Evolutionary conservation across 1,140 invertebrate species (phyloP).

Genomic region (Heliconius melpomene): DNA sequence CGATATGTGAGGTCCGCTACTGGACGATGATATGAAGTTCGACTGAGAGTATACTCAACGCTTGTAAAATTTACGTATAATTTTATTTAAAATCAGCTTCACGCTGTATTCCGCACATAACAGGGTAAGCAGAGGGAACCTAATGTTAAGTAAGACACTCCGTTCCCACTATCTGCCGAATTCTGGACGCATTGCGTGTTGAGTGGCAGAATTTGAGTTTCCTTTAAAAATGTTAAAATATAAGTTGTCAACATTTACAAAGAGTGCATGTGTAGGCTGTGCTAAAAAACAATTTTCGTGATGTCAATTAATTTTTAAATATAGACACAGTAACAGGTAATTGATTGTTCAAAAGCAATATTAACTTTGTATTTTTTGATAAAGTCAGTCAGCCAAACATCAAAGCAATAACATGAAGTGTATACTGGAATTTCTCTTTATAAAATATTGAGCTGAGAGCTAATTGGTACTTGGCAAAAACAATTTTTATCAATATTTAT

Average conservation of each 20-base stretch:
- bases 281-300: neutral
- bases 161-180: too few relatives aligned
- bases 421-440: neutral
- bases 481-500: neutral
- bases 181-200: too few relatives aligned
- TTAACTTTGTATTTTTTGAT: neutral
- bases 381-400: neutral
- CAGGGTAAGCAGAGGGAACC: too few relatives aligned
- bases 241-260: neutral
- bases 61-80: neutral
- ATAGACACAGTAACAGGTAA: neutral
- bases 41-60: neutral
- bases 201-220: too few relatives aligned
- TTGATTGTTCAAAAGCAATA: conserved; percentile 13
- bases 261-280: neutral
- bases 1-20: conserved; percentile 39
- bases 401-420: neutral
- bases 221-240: neutral
- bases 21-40: neutral
- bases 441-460: neutral
- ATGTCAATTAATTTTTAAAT: neutral
- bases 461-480: neutral
- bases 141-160: too few relatives aligned
- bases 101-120: too few relatives aligned
- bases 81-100: neutral